Evolutionary conservation across 1,140 invertebrate genomes (phyloP).

Genomic region (Drosophila nannoptera): DNA sequence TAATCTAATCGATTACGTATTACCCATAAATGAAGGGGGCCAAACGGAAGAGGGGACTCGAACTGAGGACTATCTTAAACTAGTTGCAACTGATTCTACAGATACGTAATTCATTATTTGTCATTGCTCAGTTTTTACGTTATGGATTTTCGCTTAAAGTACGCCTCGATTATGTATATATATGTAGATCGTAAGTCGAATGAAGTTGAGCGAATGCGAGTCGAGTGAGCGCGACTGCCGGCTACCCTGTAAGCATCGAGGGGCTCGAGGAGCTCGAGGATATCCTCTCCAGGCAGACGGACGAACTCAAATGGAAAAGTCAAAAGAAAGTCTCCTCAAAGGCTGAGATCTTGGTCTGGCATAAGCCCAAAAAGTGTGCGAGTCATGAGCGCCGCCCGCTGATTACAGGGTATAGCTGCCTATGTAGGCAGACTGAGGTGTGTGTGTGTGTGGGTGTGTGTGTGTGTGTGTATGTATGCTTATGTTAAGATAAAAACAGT

Average conservation of each 20-base stretch:
- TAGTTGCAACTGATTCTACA: slow-evolving; percentile 52
- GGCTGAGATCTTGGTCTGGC: too few relatives aligned
- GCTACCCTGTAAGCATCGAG: slow-evolving; percentile 3
- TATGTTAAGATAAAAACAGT: slow-evolving; percentile 15
- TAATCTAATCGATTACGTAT: slow-evolving; percentile 45
- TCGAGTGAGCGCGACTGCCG: background rate
- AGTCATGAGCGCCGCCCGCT: background rate
- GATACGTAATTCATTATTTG: slow-evolving; percentile 73
- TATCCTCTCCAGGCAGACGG: too few relatives aligned
- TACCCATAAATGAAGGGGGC: slow-evolving; percentile 27
- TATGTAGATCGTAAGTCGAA: slow-evolving; percentile 16
- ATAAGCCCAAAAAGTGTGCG: too few relatives aligned
- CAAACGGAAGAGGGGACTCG: slow-evolving; percentile 4
- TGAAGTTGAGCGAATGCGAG: background rate
- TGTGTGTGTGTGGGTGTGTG: background rate
- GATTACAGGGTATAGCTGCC: background rate
- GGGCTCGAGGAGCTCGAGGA: too few relatives aligned
- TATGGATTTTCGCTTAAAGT: slow-evolving; percentile 61
- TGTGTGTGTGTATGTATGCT: background rate
- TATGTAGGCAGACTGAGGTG: background rate
- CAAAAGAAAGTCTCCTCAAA: too few relatives aligned
- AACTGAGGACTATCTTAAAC: slow-evolving; percentile 34
- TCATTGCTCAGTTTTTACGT: slow-evolving; percentile 73
- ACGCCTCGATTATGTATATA: slow-evolving; percentile 23
- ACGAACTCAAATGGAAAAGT: too few relatives aligned